Evolutionary conservation across 2,888 invertebrate genomes (phyloP).

Genomic region (Catocala nupta): DNA sequence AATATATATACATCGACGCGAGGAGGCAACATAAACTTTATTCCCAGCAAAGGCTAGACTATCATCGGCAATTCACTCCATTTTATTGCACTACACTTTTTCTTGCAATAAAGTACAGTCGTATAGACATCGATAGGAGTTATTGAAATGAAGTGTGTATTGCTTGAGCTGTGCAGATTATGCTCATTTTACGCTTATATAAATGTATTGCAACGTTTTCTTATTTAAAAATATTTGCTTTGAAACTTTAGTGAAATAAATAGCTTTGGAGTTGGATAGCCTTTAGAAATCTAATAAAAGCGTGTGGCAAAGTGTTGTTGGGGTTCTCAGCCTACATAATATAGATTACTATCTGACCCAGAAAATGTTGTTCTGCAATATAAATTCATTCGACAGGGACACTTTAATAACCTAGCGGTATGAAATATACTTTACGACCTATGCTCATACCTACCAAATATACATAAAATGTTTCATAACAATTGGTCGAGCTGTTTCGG

Average conservation of each 20-base stretch:
- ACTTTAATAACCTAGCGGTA: no score
- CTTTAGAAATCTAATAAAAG: no score
- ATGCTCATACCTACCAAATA: no score
- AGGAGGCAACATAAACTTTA: slow-evolving; percentile 58
- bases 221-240: slow-evolving; percentile 3
- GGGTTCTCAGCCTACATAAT: no score
- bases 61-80: slow-evolving; percentile 29
- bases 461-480: no score
- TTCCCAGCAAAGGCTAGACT: slow-evolving; percentile 54
- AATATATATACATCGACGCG: slow-evolving; percentile 42
- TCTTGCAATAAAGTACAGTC: slow-evolving; percentile 21
- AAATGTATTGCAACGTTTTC: not conserved
- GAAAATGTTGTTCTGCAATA: no score
- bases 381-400: no score
- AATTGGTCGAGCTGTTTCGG: no score
- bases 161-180: slow-evolving; percentile 9
- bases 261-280: no score
- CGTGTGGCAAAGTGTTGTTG: no score
- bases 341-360: no score
- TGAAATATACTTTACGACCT: no score
- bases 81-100: slow-evolving; percentile 33
- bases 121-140: slow-evolving; percentile 7
- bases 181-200: slow-evolving; percentile 4
- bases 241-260: not conserved
- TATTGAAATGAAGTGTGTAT: slow-evolving; percentile 13